These are phyloP conservation scores for Sinocyclocheilus maitianheensis DNA, from an alignment of 2,113 vertebrate species.

Conservation along the genomic window DNA sequence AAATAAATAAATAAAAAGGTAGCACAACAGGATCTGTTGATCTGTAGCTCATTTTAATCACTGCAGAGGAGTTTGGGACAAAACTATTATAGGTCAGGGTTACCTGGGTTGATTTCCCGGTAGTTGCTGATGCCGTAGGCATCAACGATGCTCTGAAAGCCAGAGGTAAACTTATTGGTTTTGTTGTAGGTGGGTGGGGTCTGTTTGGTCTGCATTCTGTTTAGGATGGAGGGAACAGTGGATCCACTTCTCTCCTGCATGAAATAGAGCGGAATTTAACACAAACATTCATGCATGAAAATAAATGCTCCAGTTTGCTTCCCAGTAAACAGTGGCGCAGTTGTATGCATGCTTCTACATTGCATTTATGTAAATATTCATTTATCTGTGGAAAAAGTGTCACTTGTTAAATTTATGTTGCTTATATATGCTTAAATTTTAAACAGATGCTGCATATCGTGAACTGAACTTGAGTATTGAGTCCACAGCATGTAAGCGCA, in stretches of 20 bases:
- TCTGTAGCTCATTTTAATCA: background rate
- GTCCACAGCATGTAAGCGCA: background rate
- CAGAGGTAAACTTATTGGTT: slow-evolving; percentile 96
- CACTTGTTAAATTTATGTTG: background rate
- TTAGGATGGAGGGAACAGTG: slow-evolving; percentile 95
- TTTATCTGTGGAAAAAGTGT: background rate
- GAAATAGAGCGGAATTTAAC: slow-evolving; percentile 20
- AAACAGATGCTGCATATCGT: background rate
- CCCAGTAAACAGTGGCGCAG: background rate
- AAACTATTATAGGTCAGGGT: background rate
- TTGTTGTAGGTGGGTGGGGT: slow-evolving; percentile 96
- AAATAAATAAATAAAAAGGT: background rate
- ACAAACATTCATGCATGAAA: slow-evolving; percentile 3
- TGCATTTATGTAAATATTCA: background rate
- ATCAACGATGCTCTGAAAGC: slow-evolving; percentile 97
- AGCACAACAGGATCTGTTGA: background rate
- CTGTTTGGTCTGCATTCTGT: slow-evolving; percentile 96
- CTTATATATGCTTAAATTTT: background rate
- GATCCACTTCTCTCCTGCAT: slow-evolving; percentile 94
- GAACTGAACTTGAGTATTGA: background rate
- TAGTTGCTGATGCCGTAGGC: slow-evolving; percentile 96
- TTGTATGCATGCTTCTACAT: background rate
- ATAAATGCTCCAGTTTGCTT: background rate
- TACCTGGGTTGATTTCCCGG: slow-evolving; percentile 97
- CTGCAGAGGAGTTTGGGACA: background rate